Conservation (phyloP, 2,888 invertebrate genomes). For the Synanthedon vespiformis region DNA sequence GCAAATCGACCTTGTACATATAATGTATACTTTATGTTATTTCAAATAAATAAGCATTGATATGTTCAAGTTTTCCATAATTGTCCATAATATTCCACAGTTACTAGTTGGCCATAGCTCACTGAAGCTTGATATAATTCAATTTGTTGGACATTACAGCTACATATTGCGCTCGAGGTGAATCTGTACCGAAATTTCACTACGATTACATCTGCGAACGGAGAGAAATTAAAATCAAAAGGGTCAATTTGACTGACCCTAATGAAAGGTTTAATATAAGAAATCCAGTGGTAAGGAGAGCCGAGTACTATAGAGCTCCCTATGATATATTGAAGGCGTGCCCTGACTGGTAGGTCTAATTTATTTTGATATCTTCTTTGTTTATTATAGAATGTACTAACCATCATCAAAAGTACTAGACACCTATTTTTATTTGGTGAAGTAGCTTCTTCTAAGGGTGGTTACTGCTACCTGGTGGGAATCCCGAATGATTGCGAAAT, state of each 20-base stretch:
- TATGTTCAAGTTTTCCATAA: too few relatives aligned
- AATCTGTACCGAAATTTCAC: conserved; percentile 53
- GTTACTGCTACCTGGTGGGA: too few relatives aligned
- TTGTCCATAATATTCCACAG: too few relatives aligned
- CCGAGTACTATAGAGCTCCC: conserved; percentile 57
- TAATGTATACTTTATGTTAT: too few relatives aligned
- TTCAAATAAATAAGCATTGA: too few relatives aligned
- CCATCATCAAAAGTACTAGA: too few relatives aligned
- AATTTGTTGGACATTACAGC: conserved; percentile 17
- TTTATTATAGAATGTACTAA: too few relatives aligned
- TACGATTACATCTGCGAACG: conserved; percentile 62
- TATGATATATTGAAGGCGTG: conserved; percentile 59
- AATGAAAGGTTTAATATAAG: conserved; percentile 56
- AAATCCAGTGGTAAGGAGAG: conserved; percentile 51
- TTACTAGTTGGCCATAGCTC: neutral
- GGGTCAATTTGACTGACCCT: conserved; percentile 51
- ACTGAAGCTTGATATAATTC: neutral
- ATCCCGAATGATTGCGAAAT: too few relatives aligned
- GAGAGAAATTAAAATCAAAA: conserved; percentile 50
- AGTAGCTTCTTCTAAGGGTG: too few relatives aligned
- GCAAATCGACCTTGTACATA: too few relatives aligned
- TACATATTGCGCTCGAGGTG: conserved; percentile 51
- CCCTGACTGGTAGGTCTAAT: conserved; percentile 45
- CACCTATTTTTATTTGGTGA: too few relatives aligned
- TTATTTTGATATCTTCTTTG: too few relatives aligned